These are phyloP conservation scores for Leucophenga varia DNA, from an alignment of 1,140 invertebrate species.

Conservation along the genomic window DNA sequence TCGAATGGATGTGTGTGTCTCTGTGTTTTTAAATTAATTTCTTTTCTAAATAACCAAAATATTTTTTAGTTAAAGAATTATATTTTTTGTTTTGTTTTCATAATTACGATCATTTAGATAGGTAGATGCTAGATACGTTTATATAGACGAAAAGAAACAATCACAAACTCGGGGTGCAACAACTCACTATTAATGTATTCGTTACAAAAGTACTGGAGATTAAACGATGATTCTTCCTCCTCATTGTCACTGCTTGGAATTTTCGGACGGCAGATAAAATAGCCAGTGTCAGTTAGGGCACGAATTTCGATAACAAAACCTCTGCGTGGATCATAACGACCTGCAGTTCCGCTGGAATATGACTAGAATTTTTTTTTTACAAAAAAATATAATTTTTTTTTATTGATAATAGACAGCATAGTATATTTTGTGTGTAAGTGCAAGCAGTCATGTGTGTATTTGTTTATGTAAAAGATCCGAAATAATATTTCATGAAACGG, in stretches of 20 bases:
- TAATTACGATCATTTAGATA: conserved; percentile 1
- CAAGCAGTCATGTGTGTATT: no score
- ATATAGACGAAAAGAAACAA: conserved; percentile 52
- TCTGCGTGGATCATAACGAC: conserved; percentile 62
- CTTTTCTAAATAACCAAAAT: no score
- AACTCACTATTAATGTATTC: conserved; percentile 55
- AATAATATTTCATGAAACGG: no score
- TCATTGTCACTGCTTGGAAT: conserved; percentile 29
- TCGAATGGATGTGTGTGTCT: no score
- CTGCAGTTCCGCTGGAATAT: conserved; percentile 35
- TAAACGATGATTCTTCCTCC: conserved; percentile 30
- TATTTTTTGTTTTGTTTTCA: conserved; percentile 3
- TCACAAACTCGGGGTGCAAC: conserved; percentile 56
- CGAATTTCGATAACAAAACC: conserved; percentile 61
- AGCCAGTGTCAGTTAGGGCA: conserved; percentile 53
- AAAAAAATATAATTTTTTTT: no score
- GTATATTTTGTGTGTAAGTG: no score
- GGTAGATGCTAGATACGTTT: background rate
- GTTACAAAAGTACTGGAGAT: conserved; percentile 54
- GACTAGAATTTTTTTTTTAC: no score
- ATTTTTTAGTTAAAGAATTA: no score
- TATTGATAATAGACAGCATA: no score
- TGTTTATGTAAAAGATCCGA: no score
- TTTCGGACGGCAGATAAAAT: conserved; percentile 58
- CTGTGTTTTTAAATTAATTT: no score